Conservation (phyloP, 1,140 invertebrate species). For the Drosophila sp. region DNA sequence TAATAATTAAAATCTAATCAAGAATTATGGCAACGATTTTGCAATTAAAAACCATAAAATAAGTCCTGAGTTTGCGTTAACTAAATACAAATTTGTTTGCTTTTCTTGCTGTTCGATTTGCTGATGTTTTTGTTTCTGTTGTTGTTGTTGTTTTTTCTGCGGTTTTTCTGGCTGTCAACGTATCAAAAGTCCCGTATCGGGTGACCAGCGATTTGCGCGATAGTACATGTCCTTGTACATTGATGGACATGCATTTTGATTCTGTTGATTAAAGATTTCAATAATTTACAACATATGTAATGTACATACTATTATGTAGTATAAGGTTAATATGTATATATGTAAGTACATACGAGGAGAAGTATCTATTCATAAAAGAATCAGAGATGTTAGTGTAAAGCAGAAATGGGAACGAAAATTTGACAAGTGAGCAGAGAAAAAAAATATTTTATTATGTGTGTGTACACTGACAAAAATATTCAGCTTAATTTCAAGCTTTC, state of each 20-base stretch:
- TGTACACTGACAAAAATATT: too few species aligned
- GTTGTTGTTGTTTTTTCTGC: slow-evolving; percentile 37
- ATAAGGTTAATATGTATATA: too few species aligned
- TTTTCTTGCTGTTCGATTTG: slow-evolving; percentile 30
- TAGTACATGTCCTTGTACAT: slow-evolving; percentile 90
- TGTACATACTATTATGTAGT: too few species aligned
- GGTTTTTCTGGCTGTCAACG: slow-evolving; percentile 64
- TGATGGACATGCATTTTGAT: slow-evolving; percentile 86
- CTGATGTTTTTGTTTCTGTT: slow-evolving; percentile 28
- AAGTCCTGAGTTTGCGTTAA: slow-evolving; percentile 62
- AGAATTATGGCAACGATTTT: slow-evolving; percentile 33
- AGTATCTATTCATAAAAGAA: too few species aligned
- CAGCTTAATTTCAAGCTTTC: too few species aligned
- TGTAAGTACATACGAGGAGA: too few species aligned
- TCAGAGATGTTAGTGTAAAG: too few species aligned
- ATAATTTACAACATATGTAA: too few species aligned
- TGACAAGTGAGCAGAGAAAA: too few species aligned
- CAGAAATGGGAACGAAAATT: too few species aligned
- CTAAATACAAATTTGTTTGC: slow-evolving; percentile 10
- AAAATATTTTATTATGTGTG: too few species aligned
- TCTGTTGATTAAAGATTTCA: slow-evolving; percentile 78
- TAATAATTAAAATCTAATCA: slow-evolving; percentile 1
- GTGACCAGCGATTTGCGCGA: slow-evolving; percentile 82
- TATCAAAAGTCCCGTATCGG: slow-evolving; percentile 80
- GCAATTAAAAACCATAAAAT: slow-evolving; percentile 42